phyloP scores from a whole-genome alignment of 2,797 vertebrate species.

The Cygnus olor region DNA sequence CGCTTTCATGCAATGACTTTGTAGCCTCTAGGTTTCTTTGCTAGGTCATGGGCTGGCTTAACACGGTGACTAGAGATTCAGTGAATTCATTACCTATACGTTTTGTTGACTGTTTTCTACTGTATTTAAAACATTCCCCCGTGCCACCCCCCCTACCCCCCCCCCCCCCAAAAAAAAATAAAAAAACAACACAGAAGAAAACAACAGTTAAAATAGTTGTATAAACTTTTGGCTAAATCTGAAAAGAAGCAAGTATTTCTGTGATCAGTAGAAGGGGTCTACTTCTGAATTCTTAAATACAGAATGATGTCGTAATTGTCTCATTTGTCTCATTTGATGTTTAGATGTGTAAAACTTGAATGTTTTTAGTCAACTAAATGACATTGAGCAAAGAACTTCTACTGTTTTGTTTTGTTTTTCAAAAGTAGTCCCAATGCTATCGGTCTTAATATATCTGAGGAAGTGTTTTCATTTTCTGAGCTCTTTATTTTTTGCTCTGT shows the following conservation, averaged over 20 bases:
- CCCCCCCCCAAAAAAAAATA: too few relatives aligned
- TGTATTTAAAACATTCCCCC: not conserved
- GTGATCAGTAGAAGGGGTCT: not conserved
- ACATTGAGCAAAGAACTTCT: too few relatives aligned
- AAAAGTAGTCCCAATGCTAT: not conserved
- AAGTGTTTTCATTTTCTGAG: not conserved
- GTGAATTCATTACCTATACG: not conserved
- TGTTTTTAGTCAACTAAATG: not conserved
- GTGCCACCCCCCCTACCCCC: too few relatives aligned
- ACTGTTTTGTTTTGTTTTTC: not conserved
- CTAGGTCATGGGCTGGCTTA: not conserved
- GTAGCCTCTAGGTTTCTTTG: slow-evolving; percentile 7
- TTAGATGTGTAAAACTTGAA: too few relatives aligned
- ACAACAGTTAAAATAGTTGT: not conserved
- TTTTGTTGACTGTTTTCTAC: not conserved
- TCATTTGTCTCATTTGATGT: not conserved
- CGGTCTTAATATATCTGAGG: not conserved
- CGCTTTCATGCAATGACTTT: not conserved
- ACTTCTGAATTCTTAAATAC: not conserved
- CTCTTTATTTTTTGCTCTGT: not conserved
- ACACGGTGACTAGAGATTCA: not conserved
- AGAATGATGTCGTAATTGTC: not conserved
- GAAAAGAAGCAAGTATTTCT: not conserved
- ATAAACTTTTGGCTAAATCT: not conserved
- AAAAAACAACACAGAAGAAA: not conserved